Base-by-base conservation (phyloP, 2,113 vertebrate genomes). In the Epinephelus moara region DNA sequence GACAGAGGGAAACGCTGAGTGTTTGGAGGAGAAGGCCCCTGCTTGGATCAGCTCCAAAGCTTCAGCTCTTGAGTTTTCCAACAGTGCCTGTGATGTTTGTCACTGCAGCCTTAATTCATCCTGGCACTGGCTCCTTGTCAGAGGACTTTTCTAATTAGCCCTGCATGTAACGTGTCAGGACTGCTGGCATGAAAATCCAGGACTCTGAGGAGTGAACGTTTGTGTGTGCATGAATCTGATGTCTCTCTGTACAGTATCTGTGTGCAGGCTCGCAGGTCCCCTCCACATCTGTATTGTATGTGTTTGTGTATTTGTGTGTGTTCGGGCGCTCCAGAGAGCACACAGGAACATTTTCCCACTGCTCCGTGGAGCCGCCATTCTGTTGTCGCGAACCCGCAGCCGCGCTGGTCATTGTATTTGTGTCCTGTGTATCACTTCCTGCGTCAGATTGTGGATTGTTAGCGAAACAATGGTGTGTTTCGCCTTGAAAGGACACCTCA, bases 361-460 rank as follows among this genome's bases (percentile, higher is more conserved):
- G 76, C 56, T 76, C 12, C 18, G 11, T 76, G 84, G 91, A 90
- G 93, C 85, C 88, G 45, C 14, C 9, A 50, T 56, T 86, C 77
- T 87, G 86, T 90, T 92, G 93, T 88, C 90, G 68, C 72, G 2
- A 17, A 42, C 4, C 69, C 15, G 53, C 89, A 90, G 93, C 81
- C 83, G 8, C 50, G 52, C 85, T 88, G 88, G 10, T 87, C 88
- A 94, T 94, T 94, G 93, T 93, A 81, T 90, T 89, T 84, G 84
- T 82, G 89, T 93, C 92, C 92, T 94, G 91, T 90, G 87, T 93
- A n/a, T 91, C 82, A 85, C 93, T 94, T 94, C 93, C 93, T 94
- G 85, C 52, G 73, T 78, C 78, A 86, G 93, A 91, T 92, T 91
- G 92, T 74, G 91, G 88, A 93, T 94, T 91, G 93, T 94, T 91